A percentile compares a stretch with the other conserved stretches of the same genome.
Evolutionary conservation across 2,888 invertebrate species (phyloP).

Genomic region (Eutolmus rufibarbis): DNA sequence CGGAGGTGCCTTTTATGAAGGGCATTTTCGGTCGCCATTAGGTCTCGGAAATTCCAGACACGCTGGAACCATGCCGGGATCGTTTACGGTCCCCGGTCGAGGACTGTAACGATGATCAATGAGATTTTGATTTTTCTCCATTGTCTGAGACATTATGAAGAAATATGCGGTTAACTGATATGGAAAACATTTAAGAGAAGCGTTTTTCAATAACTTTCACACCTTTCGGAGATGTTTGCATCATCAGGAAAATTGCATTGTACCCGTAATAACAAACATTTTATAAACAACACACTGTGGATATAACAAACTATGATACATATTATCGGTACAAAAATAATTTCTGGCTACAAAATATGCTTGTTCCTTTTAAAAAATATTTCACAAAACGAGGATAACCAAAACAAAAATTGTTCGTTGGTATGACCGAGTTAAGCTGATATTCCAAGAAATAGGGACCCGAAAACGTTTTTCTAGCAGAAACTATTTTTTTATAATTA

Average conservation of each 20-base stretch:
- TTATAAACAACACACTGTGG: not conserved
- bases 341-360: too few species aligned
- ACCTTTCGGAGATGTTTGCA: not conserved
- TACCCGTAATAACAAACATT: not conserved
- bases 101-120: conserved; percentile 34
- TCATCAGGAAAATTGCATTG: not conserved
- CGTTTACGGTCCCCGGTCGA: conserved; percentile 25
- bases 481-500: too few species aligned
- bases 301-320: too few species aligned
- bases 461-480: too few species aligned
- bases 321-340: too few species aligned
- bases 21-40: conserved; percentile 46
- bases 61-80: conserved; percentile 44
- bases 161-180: not conserved
- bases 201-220: not conserved
- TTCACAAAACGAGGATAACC: too few species aligned
- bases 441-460: too few species aligned
- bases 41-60: conserved; percentile 48
- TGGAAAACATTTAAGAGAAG: not conserved
- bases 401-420: too few species aligned
- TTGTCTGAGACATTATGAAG: not conserved
- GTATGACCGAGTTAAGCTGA: too few species aligned
- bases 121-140: conserved; percentile 38
- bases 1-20: not conserved
- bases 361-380: too few species aligned